These are phyloP conservation scores for Gymnocypris eckloni DNA, from an alignment of 2,797 vertebrate species.

Conservation along the genomic window DNA sequence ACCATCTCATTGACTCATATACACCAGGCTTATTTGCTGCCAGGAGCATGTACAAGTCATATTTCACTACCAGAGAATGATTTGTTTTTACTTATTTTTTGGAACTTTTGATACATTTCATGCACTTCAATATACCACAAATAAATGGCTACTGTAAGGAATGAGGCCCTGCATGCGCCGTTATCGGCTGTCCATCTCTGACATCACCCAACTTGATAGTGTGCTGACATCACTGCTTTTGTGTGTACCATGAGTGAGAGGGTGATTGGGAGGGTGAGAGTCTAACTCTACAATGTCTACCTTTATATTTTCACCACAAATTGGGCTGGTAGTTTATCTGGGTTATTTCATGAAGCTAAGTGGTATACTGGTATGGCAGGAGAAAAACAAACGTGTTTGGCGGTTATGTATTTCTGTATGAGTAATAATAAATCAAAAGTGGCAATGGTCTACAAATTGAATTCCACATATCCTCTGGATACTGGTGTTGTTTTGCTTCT, in stretches of 20 bases:
- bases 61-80: conserved; percentile 2
- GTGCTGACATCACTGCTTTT: conserved; percentile 39
- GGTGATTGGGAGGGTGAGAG: conserved; percentile 28
- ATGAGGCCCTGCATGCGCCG: conserved; percentile 48
- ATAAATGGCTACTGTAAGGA: conserved; percentile 17
- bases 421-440: conserved; percentile 3
- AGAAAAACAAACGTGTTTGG: neutral
- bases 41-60: conserved; percentile 2
- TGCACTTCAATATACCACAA: neutral
- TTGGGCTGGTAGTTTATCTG: conserved; percentile 5
- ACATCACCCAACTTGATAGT: conserved; percentile 34
- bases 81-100: neutral
- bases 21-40: neutral
- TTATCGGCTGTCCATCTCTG: conserved; percentile 30
- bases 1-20: conserved; percentile 12
- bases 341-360: conserved; percentile 22
- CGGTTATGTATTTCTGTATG: neutral
- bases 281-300: conserved; percentile 26
- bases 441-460: neutral
- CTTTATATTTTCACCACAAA: neutral
- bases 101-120: neutral
- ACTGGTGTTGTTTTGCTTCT: neutral
- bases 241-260: conserved; percentile 33
- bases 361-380: conserved; percentile 47
- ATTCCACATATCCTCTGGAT: conserved; percentile 3